Base-by-base conservation (phyloP, 1,140 invertebrate species). In the Wasmannia auropunctata region DNA sequence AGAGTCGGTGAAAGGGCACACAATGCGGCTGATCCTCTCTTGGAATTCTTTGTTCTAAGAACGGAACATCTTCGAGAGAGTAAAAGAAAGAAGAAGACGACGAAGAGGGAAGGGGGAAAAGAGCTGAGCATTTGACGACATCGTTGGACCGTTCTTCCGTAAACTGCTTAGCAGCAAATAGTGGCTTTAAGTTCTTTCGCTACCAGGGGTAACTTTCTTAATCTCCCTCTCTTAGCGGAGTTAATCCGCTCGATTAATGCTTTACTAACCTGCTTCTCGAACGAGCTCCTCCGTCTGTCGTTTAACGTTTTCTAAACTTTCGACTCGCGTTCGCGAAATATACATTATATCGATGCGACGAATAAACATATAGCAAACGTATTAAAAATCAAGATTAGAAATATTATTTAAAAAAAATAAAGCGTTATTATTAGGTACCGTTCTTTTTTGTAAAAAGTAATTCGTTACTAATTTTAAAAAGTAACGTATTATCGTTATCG, bases 171-270 rank as follows among this genome's bases (percentile, higher is more conserved):
- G 46, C 88, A 80, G 80, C 58, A 58, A 88, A 89, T 89, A 89
- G 87, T 69, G 72, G 88, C 69, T 60, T 58, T 63, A 76, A 84
- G 87, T 88, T 90, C 74, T 86, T 91, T 60, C 80, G 49, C 34
- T 72, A 43, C 49, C 54, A 11, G 37, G 60, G 76, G 65, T 88
- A 91, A 92, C 89, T 92, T 91, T 91, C 91, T 91, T 92, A 92
- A 92, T 91, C 86, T 34, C 83, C 8, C 81, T n/a, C 88, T 87
- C 91, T 92, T 91, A 91, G 87, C 67, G 28, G 34, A 88, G 89
- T 91, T 91, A 92, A 91, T 90, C 89, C 84, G 60, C 79, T 74
- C 89, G 89, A 91, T 91, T 91, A 91, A 92, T 92, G 79, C 76
- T 84, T 86, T 76, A 54, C 85, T 87, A 86, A 77, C 83, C 60